A percentile compares a stretch with the other conserved stretches of the same genome.
phyloP scores from a whole-genome alignment of 2,113 vertebrate genomes.

The Melanotaenia duboulayi region DNA sequence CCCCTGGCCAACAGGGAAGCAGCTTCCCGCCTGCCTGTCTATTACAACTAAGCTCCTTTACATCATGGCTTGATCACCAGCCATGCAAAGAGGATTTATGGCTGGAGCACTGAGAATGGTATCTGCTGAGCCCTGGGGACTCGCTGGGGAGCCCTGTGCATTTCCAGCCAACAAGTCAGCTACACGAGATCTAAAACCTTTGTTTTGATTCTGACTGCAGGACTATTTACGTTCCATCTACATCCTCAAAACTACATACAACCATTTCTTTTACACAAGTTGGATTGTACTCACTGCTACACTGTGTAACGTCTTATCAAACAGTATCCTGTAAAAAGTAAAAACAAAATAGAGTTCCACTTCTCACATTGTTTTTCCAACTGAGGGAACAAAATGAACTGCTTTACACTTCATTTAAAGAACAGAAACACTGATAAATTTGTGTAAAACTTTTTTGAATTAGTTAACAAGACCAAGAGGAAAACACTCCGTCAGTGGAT shows the following conservation, averaged over 20 bases:
- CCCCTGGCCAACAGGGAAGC: conserved; percentile 51
- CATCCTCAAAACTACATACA: not conserved
- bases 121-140: conserved; percentile 64
- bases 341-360: not conserved
- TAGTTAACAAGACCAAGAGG: not conserved
- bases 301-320: not conserved
- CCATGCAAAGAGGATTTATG: conserved; percentile 84
- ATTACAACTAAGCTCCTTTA: conserved; percentile 80
- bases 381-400: too few species aligned
- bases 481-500: conserved; percentile 7
- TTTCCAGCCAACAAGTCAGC: conserved; percentile 53
- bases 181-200: conserved; percentile 22
- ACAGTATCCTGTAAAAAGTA: not conserved
- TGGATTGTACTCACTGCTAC: not conserved
- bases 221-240: not conserved
- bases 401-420: not conserved
- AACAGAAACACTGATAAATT: not conserved
- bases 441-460: not conserved
- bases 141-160: conserved; percentile 39
- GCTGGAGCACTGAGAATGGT: conserved; percentile 65
- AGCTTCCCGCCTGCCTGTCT: conserved; percentile 58
- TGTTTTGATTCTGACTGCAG: conserved; percentile 37
- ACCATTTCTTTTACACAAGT: not conserved
- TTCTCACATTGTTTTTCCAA: not conserved
- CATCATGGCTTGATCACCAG: conserved; percentile 76